phyloP scores from a whole-genome alignment of 2,113 vertebrate species.

The Drymodes brunneopygia region DNA sequence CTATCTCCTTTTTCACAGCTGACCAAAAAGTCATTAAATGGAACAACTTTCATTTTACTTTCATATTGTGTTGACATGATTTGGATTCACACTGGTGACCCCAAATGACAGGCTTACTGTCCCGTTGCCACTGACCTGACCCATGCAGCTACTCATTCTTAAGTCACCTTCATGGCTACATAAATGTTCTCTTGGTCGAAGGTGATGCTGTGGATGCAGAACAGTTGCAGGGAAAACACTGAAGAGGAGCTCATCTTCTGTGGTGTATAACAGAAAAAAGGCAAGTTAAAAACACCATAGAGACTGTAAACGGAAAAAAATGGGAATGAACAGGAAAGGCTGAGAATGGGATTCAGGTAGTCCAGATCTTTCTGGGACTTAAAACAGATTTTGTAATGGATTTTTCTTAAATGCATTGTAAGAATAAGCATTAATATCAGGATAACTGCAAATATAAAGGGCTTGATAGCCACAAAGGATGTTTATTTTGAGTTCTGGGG shows the following conservation, averaged over 20 bases:
- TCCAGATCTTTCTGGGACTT: neutral
- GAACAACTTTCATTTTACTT: neutral
- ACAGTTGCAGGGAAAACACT: neutral
- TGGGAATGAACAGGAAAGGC: neutral
- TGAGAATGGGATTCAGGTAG: neutral
- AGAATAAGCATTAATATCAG: neutral
- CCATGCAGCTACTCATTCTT: neutral
- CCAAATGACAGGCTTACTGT: neutral
- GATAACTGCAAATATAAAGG: neutral
- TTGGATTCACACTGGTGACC: neutral
- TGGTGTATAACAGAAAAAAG: neutral
- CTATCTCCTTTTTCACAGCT: neutral
- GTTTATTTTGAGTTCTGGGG: neutral
- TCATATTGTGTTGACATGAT: neutral
- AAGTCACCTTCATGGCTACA: fast-evolving
- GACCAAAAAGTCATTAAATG: neutral
- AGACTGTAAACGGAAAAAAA: neutral
- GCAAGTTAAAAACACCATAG: neutral
- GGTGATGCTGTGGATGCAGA: neutral
- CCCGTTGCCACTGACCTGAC: neutral
- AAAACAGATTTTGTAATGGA: neutral
- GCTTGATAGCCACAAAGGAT: neutral
- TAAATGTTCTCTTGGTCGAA: neutral
- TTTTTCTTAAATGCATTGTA: neutral
- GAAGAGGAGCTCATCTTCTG: neutral